Base-by-base conservation (phyloP, 2,888 invertebrate genomes). In the Diabrotica balteata region DNA sequence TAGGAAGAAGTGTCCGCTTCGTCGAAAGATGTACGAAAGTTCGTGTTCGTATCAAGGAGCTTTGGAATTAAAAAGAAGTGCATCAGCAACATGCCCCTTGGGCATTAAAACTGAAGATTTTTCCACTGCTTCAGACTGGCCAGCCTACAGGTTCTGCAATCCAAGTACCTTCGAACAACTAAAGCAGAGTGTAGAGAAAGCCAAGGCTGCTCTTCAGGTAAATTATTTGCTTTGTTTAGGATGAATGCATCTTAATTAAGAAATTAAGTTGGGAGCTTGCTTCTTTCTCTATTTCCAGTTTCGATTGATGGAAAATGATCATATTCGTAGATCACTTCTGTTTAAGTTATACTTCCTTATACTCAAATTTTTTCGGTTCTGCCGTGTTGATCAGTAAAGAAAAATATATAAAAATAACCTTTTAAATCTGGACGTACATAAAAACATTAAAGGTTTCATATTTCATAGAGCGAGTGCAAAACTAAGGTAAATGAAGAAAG, bases 141-240 rank as follows among this genome's bases (percentile, higher is more conserved):
- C 91, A 0, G 82, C 83, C 60, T 95, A 95, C 83, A 89, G 95
- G 57, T 91, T 94, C 68, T 88, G 89, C 80, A 92, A 92, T 81
- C 93, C 93, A 78, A 93, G 93, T 72, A 95, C 95, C 9, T 95
- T 95, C 86, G 94, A 95, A 80, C 94, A 95, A 82, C 85, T 95
- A 71, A 95, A 95, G 79, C 95, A 95, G 82, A 94, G 94, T 79
- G 94, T 95, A 53, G 95, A 95, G 81, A 95, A 95, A 81, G 95
- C 95, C 53, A 95, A 95, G 81, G 94, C 94, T 0, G 95, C 94
- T 0, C 85, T 95, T 57, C 92, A 92, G 82, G 92, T 84, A 77
- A 70, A 47, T 8, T 9, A 59, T 59, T 47, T 22, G 8, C 6
- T 45, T 2, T 42, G 9, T 49, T n/a, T 10, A 61, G 50, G 44